These are phyloP conservation scores for Danio aesculapii DNA, from an alignment of 2,797 vertebrate genomes.

Conservation along the genomic window DNA sequence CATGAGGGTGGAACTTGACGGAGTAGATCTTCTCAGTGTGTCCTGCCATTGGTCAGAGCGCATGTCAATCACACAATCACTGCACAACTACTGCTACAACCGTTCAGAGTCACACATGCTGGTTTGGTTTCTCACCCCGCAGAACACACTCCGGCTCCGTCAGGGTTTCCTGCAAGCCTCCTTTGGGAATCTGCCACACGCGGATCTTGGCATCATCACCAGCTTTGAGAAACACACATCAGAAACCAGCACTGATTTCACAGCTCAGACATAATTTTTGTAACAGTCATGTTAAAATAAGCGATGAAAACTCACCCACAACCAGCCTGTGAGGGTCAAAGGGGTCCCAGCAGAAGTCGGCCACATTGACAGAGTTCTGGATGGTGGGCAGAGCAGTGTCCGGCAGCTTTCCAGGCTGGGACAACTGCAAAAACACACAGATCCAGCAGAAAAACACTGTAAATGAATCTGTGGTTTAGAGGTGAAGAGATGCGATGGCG, in stretches of 20 bases:
- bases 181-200: slow-evolving; percentile 86
- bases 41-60: slow-evolving; percentile 72
- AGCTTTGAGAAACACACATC: slow-evolving; percentile 71
- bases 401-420: slow-evolving; percentile 85
- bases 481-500: not conserved
- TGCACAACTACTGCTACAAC: not conserved
- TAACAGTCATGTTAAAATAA: not conserved
- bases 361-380: slow-evolving; percentile 87
- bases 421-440: slow-evolving; percentile 75
- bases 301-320: slow-evolving; percentile 79
- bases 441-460: not conserved
- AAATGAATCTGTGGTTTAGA: not conserved
- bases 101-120: not conserved
- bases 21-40: slow-evolving; percentile 98
- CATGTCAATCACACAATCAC: slow-evolving; percentile 34
- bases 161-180: slow-evolving; percentile 83
- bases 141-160: slow-evolving; percentile 84
- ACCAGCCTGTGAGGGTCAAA: slow-evolving; percentile 84
- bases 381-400: slow-evolving; percentile 86
- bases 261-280: not conserved
- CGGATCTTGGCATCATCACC: slow-evolving; percentile 94
- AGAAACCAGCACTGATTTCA: not conserved
- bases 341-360: slow-evolving; percentile 92
- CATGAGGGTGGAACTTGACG: slow-evolving; percentile 89
- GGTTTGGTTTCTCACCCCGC: slow-evolving; percentile 75